Conservation (phyloP, 2,113 vertebrate species). For the Salvelinus fontinalis region DNA sequence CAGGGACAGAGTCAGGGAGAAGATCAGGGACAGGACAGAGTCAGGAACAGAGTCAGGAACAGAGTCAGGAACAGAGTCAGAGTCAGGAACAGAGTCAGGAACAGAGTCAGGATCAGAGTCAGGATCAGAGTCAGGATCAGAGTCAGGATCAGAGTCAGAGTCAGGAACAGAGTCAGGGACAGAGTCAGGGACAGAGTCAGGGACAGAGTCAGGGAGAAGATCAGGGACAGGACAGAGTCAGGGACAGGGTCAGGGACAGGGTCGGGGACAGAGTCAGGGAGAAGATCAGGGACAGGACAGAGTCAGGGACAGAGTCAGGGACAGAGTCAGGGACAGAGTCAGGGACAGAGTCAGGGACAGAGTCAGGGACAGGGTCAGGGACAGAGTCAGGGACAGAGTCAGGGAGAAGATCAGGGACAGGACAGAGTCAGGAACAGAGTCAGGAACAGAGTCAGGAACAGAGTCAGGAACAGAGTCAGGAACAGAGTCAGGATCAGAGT, state of each 20-base stretch:
- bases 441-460: background rate
- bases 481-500: too few relatives aligned
- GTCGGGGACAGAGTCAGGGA: too few relatives aligned
- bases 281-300: background rate
- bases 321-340: too few relatives aligned
- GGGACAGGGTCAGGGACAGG: background rate
- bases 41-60: background rate
- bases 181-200: too few relatives aligned
- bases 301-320: background rate
- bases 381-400: background rate
- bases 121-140: background rate
- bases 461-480: background rate
- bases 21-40: too few relatives aligned
- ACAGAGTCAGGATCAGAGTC: too few relatives aligned
- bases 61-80: background rate
- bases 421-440: background rate
- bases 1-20: background rate
- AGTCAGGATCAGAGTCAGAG: accelerated
- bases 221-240: background rate
- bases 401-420: background rate
- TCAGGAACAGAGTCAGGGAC: too few relatives aligned
- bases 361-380: background rate
- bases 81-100: background rate
- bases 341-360: background rate
- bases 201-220: background rate